Conservation (phyloP, 1,140 invertebrate genomes). For the Drosophila virilis region DNA sequence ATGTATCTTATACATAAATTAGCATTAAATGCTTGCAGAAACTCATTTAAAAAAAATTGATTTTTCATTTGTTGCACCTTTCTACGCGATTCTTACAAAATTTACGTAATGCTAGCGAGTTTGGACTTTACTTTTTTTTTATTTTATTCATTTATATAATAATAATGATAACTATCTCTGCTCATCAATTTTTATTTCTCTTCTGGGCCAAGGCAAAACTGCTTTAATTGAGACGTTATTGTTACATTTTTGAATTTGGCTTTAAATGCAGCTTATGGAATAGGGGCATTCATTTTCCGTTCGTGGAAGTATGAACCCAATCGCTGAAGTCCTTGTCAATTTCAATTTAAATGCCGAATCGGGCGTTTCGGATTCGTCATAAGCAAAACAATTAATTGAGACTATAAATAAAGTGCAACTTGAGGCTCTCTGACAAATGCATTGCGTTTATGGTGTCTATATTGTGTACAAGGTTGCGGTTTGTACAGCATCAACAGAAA, state of each 20-base stretch:
- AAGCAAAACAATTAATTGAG: constrained; percentile 36
- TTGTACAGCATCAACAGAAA: constrained; percentile 11
- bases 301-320: not conserved
- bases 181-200: too few relatives aligned
- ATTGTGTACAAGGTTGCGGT: constrained; percentile 50
- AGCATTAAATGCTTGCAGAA: too few relatives aligned
- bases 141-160: too few relatives aligned
- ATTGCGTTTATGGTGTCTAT: constrained; percentile 22
- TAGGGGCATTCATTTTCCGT: not conserved
- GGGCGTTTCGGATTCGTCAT: not conserved
- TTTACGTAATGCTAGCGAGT: too few relatives aligned
- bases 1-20: too few relatives aligned
- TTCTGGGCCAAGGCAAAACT: too few relatives aligned
- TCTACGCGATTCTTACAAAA: too few relatives aligned
- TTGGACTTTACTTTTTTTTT: too few relatives aligned
- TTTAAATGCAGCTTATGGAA: too few relatives aligned
- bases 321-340: not conserved
- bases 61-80: too few relatives aligned
- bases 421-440: not conserved
- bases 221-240: not conserved
- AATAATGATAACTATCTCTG: too few relatives aligned
- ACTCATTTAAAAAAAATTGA: too few relatives aligned
- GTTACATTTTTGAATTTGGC: not conserved
- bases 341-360: constrained; percentile 19
- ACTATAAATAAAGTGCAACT: constrained; percentile 2